phyloP scores from a whole-genome alignment of 2,113 vertebrate genomes.

The Alligator sinensis region DNA sequence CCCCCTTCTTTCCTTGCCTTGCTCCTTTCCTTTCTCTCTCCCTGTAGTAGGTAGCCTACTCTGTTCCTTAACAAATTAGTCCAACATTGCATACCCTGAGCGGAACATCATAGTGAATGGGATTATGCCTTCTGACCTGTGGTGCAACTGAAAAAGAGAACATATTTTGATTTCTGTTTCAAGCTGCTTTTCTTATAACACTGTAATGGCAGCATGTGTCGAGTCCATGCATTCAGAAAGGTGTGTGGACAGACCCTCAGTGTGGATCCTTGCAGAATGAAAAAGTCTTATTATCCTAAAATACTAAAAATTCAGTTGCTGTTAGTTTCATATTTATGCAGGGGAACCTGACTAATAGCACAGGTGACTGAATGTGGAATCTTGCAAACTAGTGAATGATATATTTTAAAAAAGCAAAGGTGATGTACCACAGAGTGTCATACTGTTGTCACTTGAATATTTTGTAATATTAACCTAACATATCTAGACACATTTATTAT shows the following conservation, averaged over 20 bases:
- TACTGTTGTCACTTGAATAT: background rate
- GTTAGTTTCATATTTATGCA: background rate
- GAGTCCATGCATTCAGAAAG: too few relatives aligned
- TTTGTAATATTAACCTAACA: too few relatives aligned
- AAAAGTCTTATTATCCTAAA: background rate
- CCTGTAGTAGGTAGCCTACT: background rate
- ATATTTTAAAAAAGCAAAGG: background rate
- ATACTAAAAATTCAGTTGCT: background rate
- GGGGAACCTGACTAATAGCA: background rate
- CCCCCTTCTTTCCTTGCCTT: background rate
- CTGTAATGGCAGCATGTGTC: too few relatives aligned
- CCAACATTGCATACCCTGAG: background rate
- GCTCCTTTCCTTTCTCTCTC: background rate
- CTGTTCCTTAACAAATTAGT: background rate
- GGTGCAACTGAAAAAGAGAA: too few relatives aligned
- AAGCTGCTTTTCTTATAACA: too few relatives aligned
- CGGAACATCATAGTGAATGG: background rate
- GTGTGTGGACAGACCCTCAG: too few relatives aligned
- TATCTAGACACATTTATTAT: too few relatives aligned
- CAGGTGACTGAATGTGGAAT: background rate
- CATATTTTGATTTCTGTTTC: too few relatives aligned
- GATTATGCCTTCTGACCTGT: too few relatives aligned
- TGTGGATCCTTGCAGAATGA: background rate
- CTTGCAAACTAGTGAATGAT: background rate
- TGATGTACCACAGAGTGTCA: background rate